Percentiles rank a stretch among this genome's conserved stretches.
These are phyloP conservation scores for Carettochelys insculpta DNA, from an alignment of 2,113 vertebrate genomes.

Conservation along the genomic window DNA sequence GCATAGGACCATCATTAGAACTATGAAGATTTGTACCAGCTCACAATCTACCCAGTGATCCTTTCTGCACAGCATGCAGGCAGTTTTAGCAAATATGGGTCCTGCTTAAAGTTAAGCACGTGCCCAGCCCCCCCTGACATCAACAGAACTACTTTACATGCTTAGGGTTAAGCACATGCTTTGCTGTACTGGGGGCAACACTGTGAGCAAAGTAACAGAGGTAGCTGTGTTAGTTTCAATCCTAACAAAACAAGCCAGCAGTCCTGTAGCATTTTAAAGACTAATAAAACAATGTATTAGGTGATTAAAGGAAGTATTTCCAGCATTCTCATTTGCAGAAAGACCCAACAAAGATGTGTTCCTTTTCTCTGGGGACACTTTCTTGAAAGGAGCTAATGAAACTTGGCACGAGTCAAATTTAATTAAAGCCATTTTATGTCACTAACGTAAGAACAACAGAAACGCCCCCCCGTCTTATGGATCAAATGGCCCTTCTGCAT, in stretches of 20 bases:
- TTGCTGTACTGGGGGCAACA: background rate
- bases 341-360: background rate
- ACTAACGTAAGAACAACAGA: slow-evolving; percentile 27
- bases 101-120: background rate
- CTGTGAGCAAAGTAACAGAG: background rate
- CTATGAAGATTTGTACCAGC: background rate
- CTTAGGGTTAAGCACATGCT: background rate
- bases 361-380: background rate
- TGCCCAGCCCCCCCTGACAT: background rate
- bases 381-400: background rate
- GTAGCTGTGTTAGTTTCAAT: too few relatives aligned
- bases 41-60: background rate
- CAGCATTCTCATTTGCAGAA: background rate
- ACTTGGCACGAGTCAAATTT: slow-evolving; percentile 1
- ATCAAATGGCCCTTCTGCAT: slow-evolving; percentile 14
- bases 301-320: background rate
- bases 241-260: too few relatives aligned
- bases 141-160: background rate
- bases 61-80: background rate
- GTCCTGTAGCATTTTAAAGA: too few relatives aligned
- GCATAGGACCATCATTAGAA: background rate
- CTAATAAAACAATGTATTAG: too few relatives aligned
- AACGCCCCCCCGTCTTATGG: background rate
- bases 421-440: background rate
- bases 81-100: background rate